Base-by-base conservation (phyloP, 2,888 invertebrate species). In the Arrhopalites spinosus region DNA sequence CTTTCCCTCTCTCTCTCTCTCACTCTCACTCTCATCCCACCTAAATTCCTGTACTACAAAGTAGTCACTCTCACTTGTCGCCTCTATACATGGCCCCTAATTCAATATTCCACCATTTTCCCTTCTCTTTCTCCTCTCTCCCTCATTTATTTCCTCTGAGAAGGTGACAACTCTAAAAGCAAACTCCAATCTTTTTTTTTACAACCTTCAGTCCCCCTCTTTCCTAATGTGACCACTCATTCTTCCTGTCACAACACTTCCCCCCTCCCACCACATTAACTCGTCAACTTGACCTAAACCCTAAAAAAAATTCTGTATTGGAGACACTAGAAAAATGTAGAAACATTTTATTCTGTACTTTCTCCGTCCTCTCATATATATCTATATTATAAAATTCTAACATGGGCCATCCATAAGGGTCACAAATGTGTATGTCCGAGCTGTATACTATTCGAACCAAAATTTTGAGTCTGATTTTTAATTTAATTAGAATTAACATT, bases 181-280 rank as follows among this genome's bases (percentile, higher is more conserved):
- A 66, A 66, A 66, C 45, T 43, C 45, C 20, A 66, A 66, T 66
- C 66, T 66, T 66, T 66, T 29, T 29, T 29, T 59, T 27, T 59
- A 27, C 27, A 59, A 15, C 25, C 20, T 27, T 13, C 0, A 20
- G 7, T 27, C 25, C 23, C 11, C n/a, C n/a, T n/a, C n/a, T 0
- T 66, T 3, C 23, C 66, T 66, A 23, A 66, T 66, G 66, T 23
- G 66, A 25, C 66, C 43, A 66, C 29, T 66, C 66, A 66, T 66
- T 66, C 66, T 66, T 66, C 66, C 66, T 66, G 66, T 66, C 66
- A 27, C 45, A n/a, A 20, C 20, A 43, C 66, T 30, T 66, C 66
- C 25, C 20, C 25, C n/a, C 53, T 23, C 29, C 45, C 66, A 15
- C 45, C 66, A 66, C 66, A 66, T 66, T 66, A 66, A 66, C 66